phyloP scores from a whole-genome alignment of 2,797 vertebrate genomes.

The Schizopygopsis pylzovi region DNA sequence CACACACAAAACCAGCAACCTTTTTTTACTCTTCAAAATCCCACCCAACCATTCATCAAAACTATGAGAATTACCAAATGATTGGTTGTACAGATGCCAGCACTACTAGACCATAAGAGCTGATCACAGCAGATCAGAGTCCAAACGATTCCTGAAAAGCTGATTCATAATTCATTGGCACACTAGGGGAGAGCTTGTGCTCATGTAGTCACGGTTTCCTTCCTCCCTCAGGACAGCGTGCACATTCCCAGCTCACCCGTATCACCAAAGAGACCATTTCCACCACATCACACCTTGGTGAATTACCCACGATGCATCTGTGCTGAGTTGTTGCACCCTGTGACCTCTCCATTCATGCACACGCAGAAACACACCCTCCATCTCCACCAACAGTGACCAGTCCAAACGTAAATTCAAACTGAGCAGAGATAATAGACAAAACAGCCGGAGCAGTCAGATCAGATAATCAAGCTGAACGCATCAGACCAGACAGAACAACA shows the following conservation, averaged over 20 bases:
- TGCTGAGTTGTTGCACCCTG: constrained; percentile 5
- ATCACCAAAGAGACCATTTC: constrained; percentile 40
- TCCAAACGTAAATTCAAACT: not conserved
- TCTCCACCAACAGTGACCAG: not conserved
- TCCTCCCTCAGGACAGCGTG: not conserved
- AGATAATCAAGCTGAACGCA: not conserved
- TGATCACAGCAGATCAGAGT: constrained; percentile 38
- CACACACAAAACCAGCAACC: not conserved
- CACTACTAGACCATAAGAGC: constrained; percentile 5
- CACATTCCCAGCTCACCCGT: constrained; percentile 18
- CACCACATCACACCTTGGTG: constrained; percentile 22
- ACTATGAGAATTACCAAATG: not conserved
- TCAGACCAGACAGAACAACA: not conserved
- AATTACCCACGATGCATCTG: constrained; percentile 32
- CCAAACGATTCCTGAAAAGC: constrained; percentile 48
- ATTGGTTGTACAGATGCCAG: constrained; percentile 11
- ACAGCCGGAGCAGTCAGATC: not conserved
- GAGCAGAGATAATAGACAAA: constrained; percentile 9
- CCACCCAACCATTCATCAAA: not conserved
- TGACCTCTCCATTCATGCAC: constrained; percentile 18
- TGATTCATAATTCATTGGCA: constrained; percentile 38
- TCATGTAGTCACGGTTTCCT: not conserved
- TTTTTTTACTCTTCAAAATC: constrained; percentile 17
- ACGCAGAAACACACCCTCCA: not conserved
- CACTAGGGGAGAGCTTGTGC: not conserved